These are phyloP conservation scores for Disparrhopalites patrizii DNA, from an alignment of 2,888 invertebrate genomes.

Conservation along the genomic window DNA sequence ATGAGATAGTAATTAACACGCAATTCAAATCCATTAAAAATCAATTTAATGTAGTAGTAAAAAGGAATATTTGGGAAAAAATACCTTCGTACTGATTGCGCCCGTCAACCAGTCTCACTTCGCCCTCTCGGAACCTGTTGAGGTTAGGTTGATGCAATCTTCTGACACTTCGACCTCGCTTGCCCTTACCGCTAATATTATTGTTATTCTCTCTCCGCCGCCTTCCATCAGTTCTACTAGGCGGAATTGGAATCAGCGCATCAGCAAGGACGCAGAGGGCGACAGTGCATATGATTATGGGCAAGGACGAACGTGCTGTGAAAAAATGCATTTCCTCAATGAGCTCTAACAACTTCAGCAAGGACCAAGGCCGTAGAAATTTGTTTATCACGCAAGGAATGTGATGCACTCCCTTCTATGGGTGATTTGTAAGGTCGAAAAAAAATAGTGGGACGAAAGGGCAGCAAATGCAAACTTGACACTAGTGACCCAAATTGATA, in stretches of 20 bases:
- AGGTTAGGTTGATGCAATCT: constrained; percentile 63
- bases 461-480: not conserved
- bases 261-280: too few species aligned
- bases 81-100: constrained; percentile 67
- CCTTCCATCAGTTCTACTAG: not conserved
- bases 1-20: not conserved
- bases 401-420: not conserved
- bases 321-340: not conserved
- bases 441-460: not conserved
- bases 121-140: constrained; percentile 70
- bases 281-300: not conserved
- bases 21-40: not conserved
- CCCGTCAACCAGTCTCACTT: constrained; percentile 68
- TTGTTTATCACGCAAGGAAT: not conserved
- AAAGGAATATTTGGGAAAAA: not conserved
- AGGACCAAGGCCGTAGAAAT: not conserved
- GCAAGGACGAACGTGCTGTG: not conserved
- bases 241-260: not conserved
- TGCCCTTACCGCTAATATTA: too few species aligned
- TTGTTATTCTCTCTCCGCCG: constrained; percentile 32
- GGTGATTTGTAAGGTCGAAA: not conserved
- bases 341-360: not conserved
- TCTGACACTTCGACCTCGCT: constrained; percentile 61
- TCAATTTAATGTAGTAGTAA: too few species aligned
- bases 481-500: not conserved